These are phyloP conservation scores for Cantharis rustica DNA, from an alignment of 2,888 invertebrate species.

Conservation along the genomic window DNA sequence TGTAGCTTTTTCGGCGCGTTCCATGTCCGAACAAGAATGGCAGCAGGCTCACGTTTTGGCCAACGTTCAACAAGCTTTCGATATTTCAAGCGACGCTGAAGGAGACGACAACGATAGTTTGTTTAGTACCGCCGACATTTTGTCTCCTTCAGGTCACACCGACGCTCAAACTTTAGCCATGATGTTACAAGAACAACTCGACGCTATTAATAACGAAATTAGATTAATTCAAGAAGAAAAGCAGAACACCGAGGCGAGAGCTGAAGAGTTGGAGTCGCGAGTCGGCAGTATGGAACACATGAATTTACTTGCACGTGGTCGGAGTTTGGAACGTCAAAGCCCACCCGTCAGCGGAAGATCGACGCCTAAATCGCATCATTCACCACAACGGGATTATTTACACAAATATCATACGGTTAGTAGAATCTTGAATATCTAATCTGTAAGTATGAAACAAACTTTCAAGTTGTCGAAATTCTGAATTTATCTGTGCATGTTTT, in stretches of 20 bases:
- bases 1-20: conserved; percentile 53
- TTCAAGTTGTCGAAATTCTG: not conserved
- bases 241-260: conserved; percentile 93
- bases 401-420: conserved; percentile 97
- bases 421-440: not conserved
- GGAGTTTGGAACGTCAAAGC: conserved; percentile 73
- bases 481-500: conserved; percentile 1
- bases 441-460: not conserved
- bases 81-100: conserved; percentile 80
- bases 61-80: conserved; percentile 91
- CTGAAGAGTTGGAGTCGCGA: conserved; percentile 95
- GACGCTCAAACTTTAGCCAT: conserved; percentile 98
- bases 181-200: conserved; percentile 98
- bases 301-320: conserved; percentile 77
- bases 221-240: conserved; percentile 64
- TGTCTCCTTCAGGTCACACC: conserved; percentile 69
- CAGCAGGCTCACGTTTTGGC: conserved; percentile 90
- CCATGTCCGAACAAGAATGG: conserved; percentile 80
- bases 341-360: conserved; percentile 90
- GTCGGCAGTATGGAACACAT: conserved; percentile 96
- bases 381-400: conserved; percentile 80
- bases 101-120: conserved; percentile 79
- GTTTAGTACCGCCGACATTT: conserved; percentile 73
- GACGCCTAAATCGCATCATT: conserved; percentile 78
- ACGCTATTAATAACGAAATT: conserved; percentile 99